Percentiles rank a stretch among this genome's conserved stretches.
These are phyloP conservation scores for Xanthorhoe spadicearia DNA, from an alignment of 2,888 invertebrate species.

Conservation along the genomic window DNA sequence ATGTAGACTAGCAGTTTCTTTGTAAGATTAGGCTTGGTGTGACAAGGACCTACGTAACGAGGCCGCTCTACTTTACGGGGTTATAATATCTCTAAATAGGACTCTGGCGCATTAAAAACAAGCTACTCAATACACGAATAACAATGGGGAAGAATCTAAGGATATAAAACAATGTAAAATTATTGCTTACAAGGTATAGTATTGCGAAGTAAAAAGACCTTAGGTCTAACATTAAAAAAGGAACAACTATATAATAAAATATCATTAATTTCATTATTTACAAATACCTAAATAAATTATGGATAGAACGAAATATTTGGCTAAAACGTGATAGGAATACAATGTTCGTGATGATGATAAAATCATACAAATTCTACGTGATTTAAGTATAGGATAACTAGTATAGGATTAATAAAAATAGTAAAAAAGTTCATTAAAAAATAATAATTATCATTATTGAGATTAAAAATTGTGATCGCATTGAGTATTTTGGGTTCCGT, in stretches of 20 bases:
- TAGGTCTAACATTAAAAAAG: slow-evolving; percentile 77
- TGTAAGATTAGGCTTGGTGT: slow-evolving; percentile 17
- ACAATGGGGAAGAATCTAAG: slow-evolving; percentile 41
- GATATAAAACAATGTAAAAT: slow-evolving; percentile 71
- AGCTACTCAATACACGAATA: slow-evolving; percentile 36
- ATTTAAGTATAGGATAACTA: slow-evolving; percentile 58
- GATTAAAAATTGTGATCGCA: slow-evolving; percentile 71
- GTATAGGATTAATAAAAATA: slow-evolving; percentile 48
- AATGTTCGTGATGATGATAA: slow-evolving; percentile 60
- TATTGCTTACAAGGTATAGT: slow-evolving; percentile 80
- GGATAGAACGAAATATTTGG: slow-evolving; percentile 81
- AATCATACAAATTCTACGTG: slow-evolving; percentile 62
- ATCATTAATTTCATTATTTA: slow-evolving; percentile 69
- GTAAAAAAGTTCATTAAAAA: slow-evolving; percentile 45
- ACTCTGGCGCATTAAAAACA: slow-evolving; percentile 36
- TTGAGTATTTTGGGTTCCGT: slow-evolving; percentile 74
- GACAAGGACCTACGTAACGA: slow-evolving; percentile 45
- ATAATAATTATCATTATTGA: slow-evolving; percentile 63
- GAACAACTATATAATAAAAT: slow-evolving; percentile 79
- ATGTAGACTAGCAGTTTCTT: not conserved
- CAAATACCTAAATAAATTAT: slow-evolving; percentile 74
- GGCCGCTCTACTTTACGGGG: slow-evolving; percentile 44
- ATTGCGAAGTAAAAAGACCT: slow-evolving; percentile 81
- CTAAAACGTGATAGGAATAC: slow-evolving; percentile 81
- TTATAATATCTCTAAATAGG: slow-evolving; percentile 42